A percentile compares a stretch with the other conserved stretches of the same genome.
These are phyloP conservation scores for Heteromyza rotundicornis DNA, from an alignment of 2,888 invertebrate species.

Conservation along the genomic window DNA sequence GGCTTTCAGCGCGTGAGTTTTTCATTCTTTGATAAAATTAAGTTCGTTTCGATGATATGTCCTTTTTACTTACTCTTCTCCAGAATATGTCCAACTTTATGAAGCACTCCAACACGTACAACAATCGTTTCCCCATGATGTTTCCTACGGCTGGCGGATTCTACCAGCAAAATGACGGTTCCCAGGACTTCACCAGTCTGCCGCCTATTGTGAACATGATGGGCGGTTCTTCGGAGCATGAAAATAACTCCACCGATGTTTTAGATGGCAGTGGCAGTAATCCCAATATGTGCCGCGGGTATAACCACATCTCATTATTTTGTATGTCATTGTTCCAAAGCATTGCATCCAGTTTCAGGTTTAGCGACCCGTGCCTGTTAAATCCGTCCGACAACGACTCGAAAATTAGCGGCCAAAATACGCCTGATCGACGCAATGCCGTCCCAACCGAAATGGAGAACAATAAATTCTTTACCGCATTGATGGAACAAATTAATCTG, in stretches of 20 bases:
- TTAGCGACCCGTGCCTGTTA: constrained; percentile 61
- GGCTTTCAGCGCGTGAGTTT: constrained; percentile 58
- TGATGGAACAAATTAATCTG: constrained; percentile 76
- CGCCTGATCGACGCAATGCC: constrained; percentile 53
- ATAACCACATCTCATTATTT: no score
- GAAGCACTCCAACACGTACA: constrained; percentile 45
- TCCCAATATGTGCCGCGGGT: constrained; percentile 59
- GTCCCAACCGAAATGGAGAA: constrained; percentile 50
- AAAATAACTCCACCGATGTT: constrained; percentile 58
- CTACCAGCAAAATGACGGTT: constrained; percentile 47
- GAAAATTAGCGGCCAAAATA: constrained; percentile 59
- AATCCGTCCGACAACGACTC: constrained; percentile 62
- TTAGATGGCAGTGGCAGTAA: constrained; percentile 58
- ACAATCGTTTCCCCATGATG: constrained; percentile 53
- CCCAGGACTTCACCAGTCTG: constrained; percentile 71
- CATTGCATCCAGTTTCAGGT: constrained; percentile 59
- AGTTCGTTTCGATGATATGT: neutral
- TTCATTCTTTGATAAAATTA: constrained; percentile 8
- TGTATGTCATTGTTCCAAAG: constrained; percentile 21
- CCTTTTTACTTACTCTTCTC: no score
- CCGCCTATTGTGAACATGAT: constrained; percentile 71
- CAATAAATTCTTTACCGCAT: constrained; percentile 62
- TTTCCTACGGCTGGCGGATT: constrained; percentile 42
- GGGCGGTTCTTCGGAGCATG: constrained; percentile 51
- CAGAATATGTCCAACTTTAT: constrained; percentile 44